Conservation (phyloP, 2,797 vertebrate genomes). For the Emydoidea blandingii region DNA sequence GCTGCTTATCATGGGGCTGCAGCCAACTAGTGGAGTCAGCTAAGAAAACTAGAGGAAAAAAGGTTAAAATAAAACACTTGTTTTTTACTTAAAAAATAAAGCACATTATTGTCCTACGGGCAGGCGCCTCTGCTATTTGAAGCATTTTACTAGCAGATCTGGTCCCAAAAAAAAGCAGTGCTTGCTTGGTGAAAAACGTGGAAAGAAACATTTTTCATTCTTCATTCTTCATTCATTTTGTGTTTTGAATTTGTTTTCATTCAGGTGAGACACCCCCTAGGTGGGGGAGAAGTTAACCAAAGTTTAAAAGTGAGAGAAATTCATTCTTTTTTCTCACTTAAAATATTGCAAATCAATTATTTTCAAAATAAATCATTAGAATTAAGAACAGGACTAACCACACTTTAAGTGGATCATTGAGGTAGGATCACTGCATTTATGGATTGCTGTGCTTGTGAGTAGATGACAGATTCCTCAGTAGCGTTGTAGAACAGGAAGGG, state of each 20-base stretch:
- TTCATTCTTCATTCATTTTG: not conserved
- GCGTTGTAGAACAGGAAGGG: not conserved
- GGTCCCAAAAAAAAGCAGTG: not conserved
- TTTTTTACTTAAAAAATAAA: not conserved
- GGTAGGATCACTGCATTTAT: not conserved
- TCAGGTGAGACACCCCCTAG: not conserved
- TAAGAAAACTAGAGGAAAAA: not conserved
- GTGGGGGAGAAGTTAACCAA: not conserved
- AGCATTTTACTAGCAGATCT: not conserved
- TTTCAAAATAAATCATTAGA: not conserved
- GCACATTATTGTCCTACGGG: not conserved
- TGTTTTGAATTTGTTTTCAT: not conserved
- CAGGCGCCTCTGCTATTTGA: not conserved
- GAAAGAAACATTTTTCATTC: not conserved
- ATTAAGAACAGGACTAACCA: not conserved
- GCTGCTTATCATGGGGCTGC: not conserved
- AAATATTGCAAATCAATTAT: not conserved
- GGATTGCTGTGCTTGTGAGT: not conserved
- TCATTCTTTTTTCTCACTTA: not conserved
- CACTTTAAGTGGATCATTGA: not conserved
- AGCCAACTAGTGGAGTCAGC: not conserved
- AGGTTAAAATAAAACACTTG: not conserved
- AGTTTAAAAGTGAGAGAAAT: not conserved
- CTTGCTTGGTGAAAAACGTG: not conserved
- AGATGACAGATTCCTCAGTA: not conserved